Conservation (phyloP, 2,113 vertebrate genomes). For the Gobius niger region DNA sequence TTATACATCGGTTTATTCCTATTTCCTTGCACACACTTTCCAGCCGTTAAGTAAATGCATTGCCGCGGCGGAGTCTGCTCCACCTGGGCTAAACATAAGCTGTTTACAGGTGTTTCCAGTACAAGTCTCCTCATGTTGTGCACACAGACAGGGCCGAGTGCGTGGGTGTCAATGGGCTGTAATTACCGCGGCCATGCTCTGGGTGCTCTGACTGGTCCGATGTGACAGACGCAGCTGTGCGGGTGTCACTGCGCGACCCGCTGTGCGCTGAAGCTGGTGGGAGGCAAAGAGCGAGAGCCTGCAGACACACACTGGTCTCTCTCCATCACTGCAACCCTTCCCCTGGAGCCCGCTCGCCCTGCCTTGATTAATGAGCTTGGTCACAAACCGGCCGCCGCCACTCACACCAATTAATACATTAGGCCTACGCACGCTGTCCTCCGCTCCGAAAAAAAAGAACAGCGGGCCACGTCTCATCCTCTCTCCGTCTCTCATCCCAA, state of each 20-base stretch:
- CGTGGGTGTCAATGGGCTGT: conserved; percentile 36
- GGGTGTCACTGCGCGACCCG: conserved; percentile 36
- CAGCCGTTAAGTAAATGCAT: no score
- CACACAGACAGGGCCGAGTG: conserved; percentile 6
- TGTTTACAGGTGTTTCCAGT: neutral
- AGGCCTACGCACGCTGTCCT: conserved; percentile 56
- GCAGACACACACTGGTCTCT: conserved; percentile 27
- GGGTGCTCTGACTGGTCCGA: conserved; percentile 46
- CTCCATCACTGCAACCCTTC: conserved; percentile 21
- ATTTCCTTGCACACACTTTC: no score
- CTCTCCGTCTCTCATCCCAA: neutral
- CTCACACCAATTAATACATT: conserved; percentile 76
- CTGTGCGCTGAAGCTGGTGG: conserved; percentile 34
- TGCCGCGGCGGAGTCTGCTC: no score
- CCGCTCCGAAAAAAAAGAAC: conserved; percentile 71
- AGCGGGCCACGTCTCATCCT: conserved; percentile 29
- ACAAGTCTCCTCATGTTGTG: conserved; percentile 13
- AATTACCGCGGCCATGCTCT: conserved; percentile 61
- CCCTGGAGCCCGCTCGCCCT: conserved; percentile 56
- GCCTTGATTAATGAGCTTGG: conserved; percentile 71
- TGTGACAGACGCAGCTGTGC: conserved; percentile 69
- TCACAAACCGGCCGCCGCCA: conserved; percentile 73
- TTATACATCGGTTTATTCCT: no score
- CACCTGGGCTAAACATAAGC: neutral
- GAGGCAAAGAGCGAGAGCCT: conserved; percentile 34